Evolutionary conservation across 2,888 invertebrate genomes (phyloP).

Genomic region (Sarcophaga subvicina): DNA sequence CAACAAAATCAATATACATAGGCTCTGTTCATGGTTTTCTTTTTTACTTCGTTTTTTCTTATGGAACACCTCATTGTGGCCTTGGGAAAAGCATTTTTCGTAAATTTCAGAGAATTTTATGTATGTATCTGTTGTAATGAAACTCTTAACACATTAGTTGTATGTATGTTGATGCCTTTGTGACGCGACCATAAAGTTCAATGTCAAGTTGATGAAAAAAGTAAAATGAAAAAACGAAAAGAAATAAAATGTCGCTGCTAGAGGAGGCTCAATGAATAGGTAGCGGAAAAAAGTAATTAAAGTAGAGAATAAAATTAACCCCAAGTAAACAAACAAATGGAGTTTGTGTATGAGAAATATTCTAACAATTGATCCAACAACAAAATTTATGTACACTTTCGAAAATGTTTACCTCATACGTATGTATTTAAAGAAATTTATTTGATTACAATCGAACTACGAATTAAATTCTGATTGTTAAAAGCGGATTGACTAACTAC

Average conservation of each 20-base stretch:
- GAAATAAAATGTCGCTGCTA: background rate
- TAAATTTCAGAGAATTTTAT: constrained; percentile 38
- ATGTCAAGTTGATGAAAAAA: constrained; percentile 43
- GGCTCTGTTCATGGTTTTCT: too few relatives aligned
- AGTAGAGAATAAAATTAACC: background rate
- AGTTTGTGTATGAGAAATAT: too few relatives aligned
- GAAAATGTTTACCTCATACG: too few relatives aligned
- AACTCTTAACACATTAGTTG: constrained; percentile 17
- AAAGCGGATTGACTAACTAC: too few relatives aligned
- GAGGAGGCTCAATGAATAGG: background rate
- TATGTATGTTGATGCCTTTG: constrained; percentile 13
- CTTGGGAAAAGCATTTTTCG: constrained; percentile 47
- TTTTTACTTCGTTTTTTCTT: background rate
- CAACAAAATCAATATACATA: constrained; percentile 56
- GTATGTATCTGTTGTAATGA: constrained; percentile 37
- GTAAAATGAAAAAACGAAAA: background rate
- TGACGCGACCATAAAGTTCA: constrained; percentile 29
- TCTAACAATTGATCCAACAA: too few relatives aligned
- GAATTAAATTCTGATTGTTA: too few relatives aligned
- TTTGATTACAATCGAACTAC: too few relatives aligned
- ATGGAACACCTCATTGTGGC: constrained; percentile 17
- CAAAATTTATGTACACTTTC: too few relatives aligned
- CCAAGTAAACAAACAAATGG: background rate
- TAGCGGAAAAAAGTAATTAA: background rate
- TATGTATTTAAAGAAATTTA: too few relatives aligned